These are phyloP conservation scores for Sialia sialis DNA, from an alignment of 2,113 vertebrate genomes.

Conservation along the genomic window DNA sequence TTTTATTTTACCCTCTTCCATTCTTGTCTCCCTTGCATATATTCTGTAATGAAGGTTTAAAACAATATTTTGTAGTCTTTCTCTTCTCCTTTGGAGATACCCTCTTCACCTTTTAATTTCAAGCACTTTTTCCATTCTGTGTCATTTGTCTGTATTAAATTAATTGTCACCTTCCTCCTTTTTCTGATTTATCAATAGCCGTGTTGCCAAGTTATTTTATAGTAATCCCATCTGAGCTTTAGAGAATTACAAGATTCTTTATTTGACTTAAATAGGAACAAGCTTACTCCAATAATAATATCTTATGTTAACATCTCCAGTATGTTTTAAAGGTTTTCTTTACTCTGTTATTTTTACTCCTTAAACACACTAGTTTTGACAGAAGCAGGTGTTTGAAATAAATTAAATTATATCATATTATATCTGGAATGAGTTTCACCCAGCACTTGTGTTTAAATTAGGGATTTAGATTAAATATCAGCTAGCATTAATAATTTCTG, in stretches of 20 bases:
- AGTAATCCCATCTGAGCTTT: neutral
- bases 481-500: neutral
- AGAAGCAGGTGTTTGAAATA: neutral
- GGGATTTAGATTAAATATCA: conserved; percentile 3
- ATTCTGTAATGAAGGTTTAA: neutral
- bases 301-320: neutral
- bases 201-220: neutral
- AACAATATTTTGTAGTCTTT: neutral
- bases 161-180: neutral
- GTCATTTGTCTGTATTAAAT: neutral
- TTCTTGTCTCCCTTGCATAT: neutral
- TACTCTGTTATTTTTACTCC: neutral
- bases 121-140: neutral
- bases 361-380: neutral
- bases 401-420: neutral
- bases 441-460: conserved; percentile 2
- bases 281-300: neutral
- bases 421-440: neutral
- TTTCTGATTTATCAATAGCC: neutral
- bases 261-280: neutral
- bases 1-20: neutral
- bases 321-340: neutral
- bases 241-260: neutral
- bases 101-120: neutral
- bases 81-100: neutral